Conservation (phyloP, 2,113 vertebrate genomes). For the Petromus typicus region DNA sequence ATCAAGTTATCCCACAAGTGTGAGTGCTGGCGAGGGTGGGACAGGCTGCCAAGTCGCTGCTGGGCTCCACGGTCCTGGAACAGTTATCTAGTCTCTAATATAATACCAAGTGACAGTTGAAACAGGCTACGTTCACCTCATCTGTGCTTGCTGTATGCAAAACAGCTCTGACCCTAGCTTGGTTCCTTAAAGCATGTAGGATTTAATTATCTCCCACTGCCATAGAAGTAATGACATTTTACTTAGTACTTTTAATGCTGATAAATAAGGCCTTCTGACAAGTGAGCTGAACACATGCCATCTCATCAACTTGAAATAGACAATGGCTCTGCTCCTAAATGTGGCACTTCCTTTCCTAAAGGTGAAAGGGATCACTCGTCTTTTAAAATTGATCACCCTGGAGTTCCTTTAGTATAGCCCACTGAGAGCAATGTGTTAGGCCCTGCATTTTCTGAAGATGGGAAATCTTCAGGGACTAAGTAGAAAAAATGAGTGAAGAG, state of each 20-base stretch:
- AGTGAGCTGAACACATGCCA: conserved; percentile 61
- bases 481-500: conserved; percentile 53
- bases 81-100: conserved; percentile 78
- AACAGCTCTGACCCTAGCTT: conserved; percentile 81
- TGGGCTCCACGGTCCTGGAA: conserved; percentile 64
- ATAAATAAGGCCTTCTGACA: conserved; percentile 81
- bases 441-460: conserved; percentile 32
- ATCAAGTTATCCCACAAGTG: neutral
- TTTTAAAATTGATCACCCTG: neutral
- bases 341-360: conserved; percentile 39
- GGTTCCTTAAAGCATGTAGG: conserved; percentile 83
- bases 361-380: neutral
- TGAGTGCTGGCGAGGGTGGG: conserved; percentile 16
- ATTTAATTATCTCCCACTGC: conserved; percentile 84
- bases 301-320: neutral
- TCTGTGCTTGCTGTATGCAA: conserved; percentile 82
- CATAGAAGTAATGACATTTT: conserved; percentile 82
- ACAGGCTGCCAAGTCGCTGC: conserved; percentile 72
- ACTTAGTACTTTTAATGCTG: conserved; percentile 81
- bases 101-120: conserved; percentile 84
- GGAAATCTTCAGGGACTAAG: conserved; percentile 58
- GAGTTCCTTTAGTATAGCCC: neutral
- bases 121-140: conserved; percentile 83
- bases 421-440: neutral
- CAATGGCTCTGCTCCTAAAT: conserved; percentile 37